phyloP scores from a whole-genome alignment of 1,140 invertebrate genomes.

The Helicoverpa armigera region DNA sequence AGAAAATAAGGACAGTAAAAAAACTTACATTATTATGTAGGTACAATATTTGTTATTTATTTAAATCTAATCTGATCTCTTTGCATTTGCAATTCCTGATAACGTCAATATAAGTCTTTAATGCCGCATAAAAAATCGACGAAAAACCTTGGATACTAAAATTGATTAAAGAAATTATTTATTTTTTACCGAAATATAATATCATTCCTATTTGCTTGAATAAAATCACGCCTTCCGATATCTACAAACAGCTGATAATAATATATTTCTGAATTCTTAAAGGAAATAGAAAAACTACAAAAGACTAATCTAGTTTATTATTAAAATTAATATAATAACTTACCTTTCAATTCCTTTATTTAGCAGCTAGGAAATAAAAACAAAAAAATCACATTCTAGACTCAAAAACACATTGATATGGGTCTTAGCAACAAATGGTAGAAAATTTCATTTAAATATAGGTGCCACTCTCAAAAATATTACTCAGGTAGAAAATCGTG shows the following conservation, averaged over 20 bases:
- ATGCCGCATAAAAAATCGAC: no score
- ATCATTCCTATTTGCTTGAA: not conserved
- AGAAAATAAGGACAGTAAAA: no score
- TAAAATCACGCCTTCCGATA: not conserved
- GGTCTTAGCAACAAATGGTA: conserved; percentile 17
- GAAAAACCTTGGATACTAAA: no score
- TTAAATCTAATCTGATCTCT: no score
- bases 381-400: conserved; percentile 16
- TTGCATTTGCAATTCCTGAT: no score
- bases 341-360: conserved; percentile 5
- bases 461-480: conserved; percentile 44
- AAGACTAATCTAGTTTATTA: not conserved
- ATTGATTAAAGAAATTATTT: no score
- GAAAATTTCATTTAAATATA: conserved; percentile 28
- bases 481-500: conserved; percentile 37
- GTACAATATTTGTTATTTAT: no score
- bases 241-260: not conserved
- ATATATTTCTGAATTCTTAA: not conserved
- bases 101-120: no score
- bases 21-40: no score
- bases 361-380: not conserved
- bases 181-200: not conserved
- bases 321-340: not conserved
- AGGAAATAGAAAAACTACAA: not conserved
- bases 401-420: conserved; percentile 32